These are phyloP conservation scores for Lophochroa leadbeateri DNA, from an alignment of 2,113 vertebrate species.

Conservation along the genomic window DNA sequence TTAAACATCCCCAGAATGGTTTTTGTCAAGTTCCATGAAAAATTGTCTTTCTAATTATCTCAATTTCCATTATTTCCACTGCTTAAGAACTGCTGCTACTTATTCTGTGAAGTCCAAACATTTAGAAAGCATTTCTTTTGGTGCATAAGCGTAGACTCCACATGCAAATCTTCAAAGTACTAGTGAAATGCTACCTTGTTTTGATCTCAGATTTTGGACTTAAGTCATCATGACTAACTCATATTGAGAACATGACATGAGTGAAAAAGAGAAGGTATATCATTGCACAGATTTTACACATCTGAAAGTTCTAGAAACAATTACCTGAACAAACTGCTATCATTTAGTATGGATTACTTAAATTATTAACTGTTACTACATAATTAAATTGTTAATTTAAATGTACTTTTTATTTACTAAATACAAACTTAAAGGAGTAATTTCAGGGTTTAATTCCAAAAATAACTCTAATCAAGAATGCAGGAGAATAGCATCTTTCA, in stretches of 20 bases:
- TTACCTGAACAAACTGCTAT: not conserved
- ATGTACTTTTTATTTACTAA: not conserved
- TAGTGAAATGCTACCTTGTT: not conserved
- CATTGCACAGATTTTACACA: not conserved
- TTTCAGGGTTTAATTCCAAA: not conserved
- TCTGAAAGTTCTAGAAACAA: not conserved
- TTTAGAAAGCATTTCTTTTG: not conserved
- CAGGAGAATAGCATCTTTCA: not conserved
- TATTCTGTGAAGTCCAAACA: not conserved
- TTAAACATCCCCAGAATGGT: not conserved
- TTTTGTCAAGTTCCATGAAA: not conserved
- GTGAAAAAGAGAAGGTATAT: not conserved
- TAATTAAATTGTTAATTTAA: not conserved
- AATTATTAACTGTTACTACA: not conserved
- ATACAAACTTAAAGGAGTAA: not conserved
- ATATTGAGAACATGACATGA: not conserved
- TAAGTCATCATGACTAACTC: not conserved
- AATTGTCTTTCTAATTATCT: not conserved
- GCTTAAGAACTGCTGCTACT: not conserved
- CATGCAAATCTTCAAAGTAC: not conserved
- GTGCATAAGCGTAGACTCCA: not conserved
- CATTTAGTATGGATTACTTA: not conserved
- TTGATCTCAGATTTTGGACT: not conserved
- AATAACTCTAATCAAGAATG: not conserved
- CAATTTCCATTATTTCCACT: not conserved